Evolutionary conservation across 2,797 vertebrate species (phyloP), one percentile per base, ranked within the genome.

Genomic region (Alfaro cultratus): DNA sequence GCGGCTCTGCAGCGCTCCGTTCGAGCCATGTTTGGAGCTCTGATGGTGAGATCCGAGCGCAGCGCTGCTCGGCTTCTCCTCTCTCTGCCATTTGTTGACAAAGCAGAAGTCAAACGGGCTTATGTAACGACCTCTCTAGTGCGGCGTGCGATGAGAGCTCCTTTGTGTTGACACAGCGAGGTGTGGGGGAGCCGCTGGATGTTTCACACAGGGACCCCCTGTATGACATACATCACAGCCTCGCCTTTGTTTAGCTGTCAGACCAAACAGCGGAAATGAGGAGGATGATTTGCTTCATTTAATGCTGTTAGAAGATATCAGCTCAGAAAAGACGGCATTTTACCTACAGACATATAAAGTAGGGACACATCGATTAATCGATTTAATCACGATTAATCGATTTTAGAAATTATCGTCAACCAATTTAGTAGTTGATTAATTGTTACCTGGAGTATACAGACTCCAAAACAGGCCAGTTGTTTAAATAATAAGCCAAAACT

Each of bases 1-100:
- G 85, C 80, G 79, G 92, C 92, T 93, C 86, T 45, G 43, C 75
- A 80, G 93, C 76, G 36, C 83, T 85, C 88, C 87, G 87, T 93
- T 90, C 91, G 72, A 92, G 86, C 95, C 96, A 94, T 96, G 92
- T 96, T 96, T 95, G 96, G 96, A 95, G 93, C 95, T 96, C 76
- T 95, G 92, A 2, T 89, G 87, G 84, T 87, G 87, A 88, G 92
- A 93, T 92, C 84, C 83, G 76, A 87, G 5, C 79, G 18, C 85
- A 49, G 88, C 41, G 34, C 91, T 88, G 93, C 91, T 84, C 68
- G 92, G 87, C 93, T 90, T 94, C 92, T 91, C 88, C 88, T 79
- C 72, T 83, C 88, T 89, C 86, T 93, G 91, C 90, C 93, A 79
- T 92, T 93, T 95, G 94, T 95, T 95, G 93, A 95, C 93, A 94